Base-by-base conservation (phyloP, 2,113 vertebrate genomes). In the Falco punctatus region DNA sequence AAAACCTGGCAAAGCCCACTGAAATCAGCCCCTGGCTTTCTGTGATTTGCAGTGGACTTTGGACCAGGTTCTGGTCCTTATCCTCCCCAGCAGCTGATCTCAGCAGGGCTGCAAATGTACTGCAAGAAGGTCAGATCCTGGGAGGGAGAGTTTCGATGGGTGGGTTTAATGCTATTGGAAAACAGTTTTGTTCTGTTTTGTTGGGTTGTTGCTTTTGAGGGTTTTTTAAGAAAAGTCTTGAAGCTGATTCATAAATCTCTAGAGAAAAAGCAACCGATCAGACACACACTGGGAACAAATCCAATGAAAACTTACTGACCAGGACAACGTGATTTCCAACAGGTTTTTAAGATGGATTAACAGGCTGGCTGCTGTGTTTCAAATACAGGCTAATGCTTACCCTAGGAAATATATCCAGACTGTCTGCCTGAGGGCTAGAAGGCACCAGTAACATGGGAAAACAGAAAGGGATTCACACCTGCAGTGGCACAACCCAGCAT, bases 271-370 rank as follows among this genome's bases (percentile, higher is more conserved):
- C 49, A 84, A 73, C 72, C 13, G 1, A 89, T 86, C 46, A 46
- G 90, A 90, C 96, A 92, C 89, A 78, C 69, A 33, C 72, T 18
- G 84, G 70, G 74, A 95, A 94, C 48, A 49, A 87, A 91, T 77
- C 70, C 66, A 77, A 82, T 18, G 70, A 85, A 73, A 95, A 73
- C n/a, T 69, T 44, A 87, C 78, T 95, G 91, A 85, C 86, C 89
- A 85, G 4, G 6, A 57, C 84, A 92, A 61, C 2, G 17, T 35
- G 70, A 87, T 40, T 81, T 55, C 70, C 69, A 79, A 74, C n/a
- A 55, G 89, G 73, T 32, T 89, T 89, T 64, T 85, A 85, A 74
- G 81, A 71, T 72, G 84, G 61, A 28, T 88, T 87, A 65, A 88
- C 49, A 86, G 66, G 70, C 74, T 90, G 78, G 92, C 51, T 9